phyloP scores from a whole-genome alignment of 2,113 vertebrate species.

The Poeciliopsis retropinna region DNA sequence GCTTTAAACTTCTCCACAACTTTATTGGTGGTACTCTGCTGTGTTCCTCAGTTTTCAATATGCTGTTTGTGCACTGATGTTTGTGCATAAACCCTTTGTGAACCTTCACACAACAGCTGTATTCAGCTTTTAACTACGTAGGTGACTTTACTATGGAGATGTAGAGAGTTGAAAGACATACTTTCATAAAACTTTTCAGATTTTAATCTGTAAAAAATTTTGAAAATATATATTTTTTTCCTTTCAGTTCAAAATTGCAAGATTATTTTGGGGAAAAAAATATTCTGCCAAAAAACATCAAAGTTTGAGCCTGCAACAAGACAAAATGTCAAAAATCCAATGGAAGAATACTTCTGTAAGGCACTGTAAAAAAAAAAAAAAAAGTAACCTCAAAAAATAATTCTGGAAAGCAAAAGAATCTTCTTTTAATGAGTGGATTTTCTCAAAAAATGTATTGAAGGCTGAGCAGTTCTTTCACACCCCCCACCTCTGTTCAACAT shows the following conservation, averaged over 20 bases:
- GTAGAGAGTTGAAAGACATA: background rate
- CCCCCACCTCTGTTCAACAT: conserved; percentile 31
- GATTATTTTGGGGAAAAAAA: too few species aligned
- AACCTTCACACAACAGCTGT: background rate
- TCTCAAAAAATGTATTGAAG: conserved; percentile 50
- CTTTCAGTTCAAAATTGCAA: background rate
- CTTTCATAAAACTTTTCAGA: background rate
- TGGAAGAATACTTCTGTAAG: background rate
- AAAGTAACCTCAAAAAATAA: conserved; percentile 11
- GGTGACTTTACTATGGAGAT: background rate
- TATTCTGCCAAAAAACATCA: background rate
- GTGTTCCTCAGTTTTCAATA: background rate
- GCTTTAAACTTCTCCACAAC: background rate
- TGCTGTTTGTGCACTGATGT: background rate
- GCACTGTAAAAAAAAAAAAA: background rate
- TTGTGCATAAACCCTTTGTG: background rate
- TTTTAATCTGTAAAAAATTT: too few species aligned
- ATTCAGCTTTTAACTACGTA: background rate
- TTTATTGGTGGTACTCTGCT: background rate
- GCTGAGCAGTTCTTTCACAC: conserved; percentile 45
- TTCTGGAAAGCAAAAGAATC: conserved; percentile 17
- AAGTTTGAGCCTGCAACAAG: background rate
- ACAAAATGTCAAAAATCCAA: background rate
- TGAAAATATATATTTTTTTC: background rate
- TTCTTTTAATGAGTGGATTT: conserved; percentile 34